These are phyloP conservation scores for Mionectes olivaceus DNA, from an alignment of 2,797 vertebrate genomes.

Conservation along the genomic window DNA sequence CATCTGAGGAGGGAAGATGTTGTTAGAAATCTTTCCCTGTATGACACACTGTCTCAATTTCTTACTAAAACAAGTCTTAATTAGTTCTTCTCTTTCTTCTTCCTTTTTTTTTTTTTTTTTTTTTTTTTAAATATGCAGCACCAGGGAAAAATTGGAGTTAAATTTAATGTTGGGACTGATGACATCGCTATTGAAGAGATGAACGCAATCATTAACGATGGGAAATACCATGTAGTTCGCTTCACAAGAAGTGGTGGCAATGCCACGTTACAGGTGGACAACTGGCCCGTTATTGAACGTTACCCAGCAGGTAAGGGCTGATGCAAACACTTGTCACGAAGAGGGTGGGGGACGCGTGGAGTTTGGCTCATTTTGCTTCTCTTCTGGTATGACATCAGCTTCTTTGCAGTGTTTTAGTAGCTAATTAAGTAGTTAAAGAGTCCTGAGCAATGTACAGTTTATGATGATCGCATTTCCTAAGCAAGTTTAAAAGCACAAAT, in stretches of 20 bases:
- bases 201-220: conserved; percentile 97
- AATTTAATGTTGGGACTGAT: conserved; percentile 98
- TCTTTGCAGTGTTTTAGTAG: conserved; percentile 47
- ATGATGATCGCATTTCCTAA: conserved; percentile 66
- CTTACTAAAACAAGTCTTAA: conserved; percentile 24
- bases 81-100: neutral
- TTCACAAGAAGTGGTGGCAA: conserved; percentile 99
- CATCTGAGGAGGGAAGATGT: conserved; percentile 1
- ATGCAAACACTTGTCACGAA: neutral
- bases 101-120: neutral
- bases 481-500: conserved; percentile 68
- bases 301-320: conserved; percentile 95
- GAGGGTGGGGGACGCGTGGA: neutral
- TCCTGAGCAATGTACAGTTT: conserved; percentile 18
- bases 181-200: conserved; percentile 99
- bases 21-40: neutral
- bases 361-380: conserved; percentile 37
- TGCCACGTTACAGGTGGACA: conserved; percentile 99
- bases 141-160: conserved; percentile 96
- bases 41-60: neutral
- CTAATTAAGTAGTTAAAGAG: neutral
- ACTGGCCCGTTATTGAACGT: conserved; percentile 96
- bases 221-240: conserved; percentile 98
- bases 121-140: conserved; percentile 79
- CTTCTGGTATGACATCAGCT: conserved; percentile 14